Evolutionary conservation across 2,113 vertebrate species (phyloP), one percentile per base, ranked within the genome.

Genomic region (Notarius lentiginosus): DNA sequence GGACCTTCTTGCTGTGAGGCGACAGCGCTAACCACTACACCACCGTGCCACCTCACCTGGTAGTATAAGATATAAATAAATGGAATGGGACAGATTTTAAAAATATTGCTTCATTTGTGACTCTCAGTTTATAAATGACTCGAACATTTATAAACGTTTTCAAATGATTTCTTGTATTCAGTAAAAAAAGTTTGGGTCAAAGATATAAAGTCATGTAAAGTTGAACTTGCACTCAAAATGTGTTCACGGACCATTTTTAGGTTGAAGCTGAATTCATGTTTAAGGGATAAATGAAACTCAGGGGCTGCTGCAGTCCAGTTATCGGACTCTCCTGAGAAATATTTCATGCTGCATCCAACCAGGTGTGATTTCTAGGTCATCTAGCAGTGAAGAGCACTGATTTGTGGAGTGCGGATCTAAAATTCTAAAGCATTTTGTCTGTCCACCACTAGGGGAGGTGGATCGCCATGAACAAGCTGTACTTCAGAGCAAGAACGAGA

Each of bases 401-500:
- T 83, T 80, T 75, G 77, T 41, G 65, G 9, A 30, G 47, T 5
- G 24, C 7, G 2, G 6, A 17, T 73, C 4, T n/a, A 1, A 14
- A 18, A 7, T 34, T 20, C 11, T 60, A 17, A 73, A n/a, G 84
- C n/a, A 53, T 18, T 84, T 80, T n/a, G 49, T 2, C 49, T 80
- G 34, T 68, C 7, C 61, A 68, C 89, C 90, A 87, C 84, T 84
- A 89, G 89, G 41, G 68, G 91, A 72, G 88, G 84, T 88, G 73
- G 63, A 66, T 72, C 58, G 84, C 61, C 82, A 76, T 34, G 41
- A 72, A 51, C 55, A 61, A 51, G 56, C 49, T 15, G 20, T 58
- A 94, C 80, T 70, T 89, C 72, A 91, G 87, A 84, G 30, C 82
- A 86, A 88, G 89, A 92, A 87, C 41, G 3, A 41, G 41, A 41